Percentiles rank a stretch among this genome's conserved stretches.
phyloP scores from a whole-genome alignment of 2,113 vertebrate species.

The Eretmochelys imbricata region DNA sequence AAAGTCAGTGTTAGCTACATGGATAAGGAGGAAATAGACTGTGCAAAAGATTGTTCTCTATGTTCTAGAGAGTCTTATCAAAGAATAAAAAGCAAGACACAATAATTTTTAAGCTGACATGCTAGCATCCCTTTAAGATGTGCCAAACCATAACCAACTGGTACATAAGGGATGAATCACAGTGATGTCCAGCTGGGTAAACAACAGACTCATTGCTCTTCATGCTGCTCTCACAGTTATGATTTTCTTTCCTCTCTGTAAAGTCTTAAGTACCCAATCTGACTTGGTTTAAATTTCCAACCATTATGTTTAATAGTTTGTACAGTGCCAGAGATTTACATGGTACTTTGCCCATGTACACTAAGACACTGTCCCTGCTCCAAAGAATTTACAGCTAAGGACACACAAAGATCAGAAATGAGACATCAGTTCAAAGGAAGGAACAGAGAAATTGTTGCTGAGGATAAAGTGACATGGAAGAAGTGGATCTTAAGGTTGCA shows the following conservation, averaged over 20 bases:
- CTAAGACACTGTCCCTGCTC: not conserved
- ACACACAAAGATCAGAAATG: not conserved
- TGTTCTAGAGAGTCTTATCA: not conserved
- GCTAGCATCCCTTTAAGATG: not conserved
- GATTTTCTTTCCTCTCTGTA: not conserved
- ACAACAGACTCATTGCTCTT: not conserved
- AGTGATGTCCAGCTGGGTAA: slow-evolving; percentile 17
- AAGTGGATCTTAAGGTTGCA: not conserved
- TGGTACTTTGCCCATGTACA: not conserved
- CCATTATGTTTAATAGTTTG: not conserved
- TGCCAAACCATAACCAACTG: slow-evolving; percentile 9
- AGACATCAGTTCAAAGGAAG: not conserved
- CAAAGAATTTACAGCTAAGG: not conserved
- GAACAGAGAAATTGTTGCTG: not conserved
- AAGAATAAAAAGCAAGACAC: not conserved
- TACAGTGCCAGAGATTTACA: not conserved
- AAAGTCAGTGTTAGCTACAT: not conserved
- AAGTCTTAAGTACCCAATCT: not conserved
- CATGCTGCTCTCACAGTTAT: not conserved
- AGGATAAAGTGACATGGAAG: not conserved
- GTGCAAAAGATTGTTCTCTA: not conserved
- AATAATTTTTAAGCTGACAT: not conserved
- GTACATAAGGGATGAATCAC: not conserved
- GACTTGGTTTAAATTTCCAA: not conserved
- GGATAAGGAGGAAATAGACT: not conserved